Evolutionary conservation across 2,888 invertebrate genomes (phyloP).

Genomic region (Strigamia crassipes): DNA sequence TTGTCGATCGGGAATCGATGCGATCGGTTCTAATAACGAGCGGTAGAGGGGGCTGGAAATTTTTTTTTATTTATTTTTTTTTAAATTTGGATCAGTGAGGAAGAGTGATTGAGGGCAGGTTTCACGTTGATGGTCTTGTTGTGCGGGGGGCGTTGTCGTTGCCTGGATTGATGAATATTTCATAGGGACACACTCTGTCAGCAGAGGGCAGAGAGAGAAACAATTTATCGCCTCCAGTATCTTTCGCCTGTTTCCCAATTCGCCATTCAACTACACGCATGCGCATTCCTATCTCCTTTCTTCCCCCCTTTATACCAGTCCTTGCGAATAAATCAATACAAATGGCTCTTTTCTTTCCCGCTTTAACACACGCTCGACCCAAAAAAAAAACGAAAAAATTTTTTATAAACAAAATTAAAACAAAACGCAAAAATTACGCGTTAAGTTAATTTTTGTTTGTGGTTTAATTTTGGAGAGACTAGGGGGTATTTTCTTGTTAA

Average conservation of each 20-base stretch:
- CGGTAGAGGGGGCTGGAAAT: neutral
- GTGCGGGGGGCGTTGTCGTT: neutral
- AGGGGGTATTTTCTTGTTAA: too few species aligned
- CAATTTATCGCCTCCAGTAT: slow-evolving; percentile 17
- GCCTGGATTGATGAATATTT: slow-evolving; percentile 1
- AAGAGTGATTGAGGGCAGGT: neutral
- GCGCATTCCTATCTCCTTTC: slow-evolving; percentile 21
- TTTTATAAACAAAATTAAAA: neutral
- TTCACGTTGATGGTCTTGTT: neutral
- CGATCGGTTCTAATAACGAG: neutral
- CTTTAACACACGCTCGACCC: neutral
- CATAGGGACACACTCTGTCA: slow-evolving; percentile 17
- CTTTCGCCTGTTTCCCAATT: slow-evolving; percentile 5
- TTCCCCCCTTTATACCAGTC: neutral
- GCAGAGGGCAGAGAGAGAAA: slow-evolving; percentile 16
- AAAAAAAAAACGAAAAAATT: neutral
- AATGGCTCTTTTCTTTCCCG: slow-evolving; percentile 21
- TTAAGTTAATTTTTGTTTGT: too few species aligned
- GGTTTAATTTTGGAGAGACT: too few species aligned
- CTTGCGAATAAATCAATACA: slow-evolving; percentile 12
- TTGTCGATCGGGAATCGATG: neutral
- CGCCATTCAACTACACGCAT: slow-evolving; percentile 21
- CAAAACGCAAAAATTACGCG: neutral
- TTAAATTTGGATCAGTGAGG: neutral
- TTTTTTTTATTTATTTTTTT: neutral